Conservation (phyloP, 2,797 vertebrate genomes). For the Acanthis flammea region DNA sequence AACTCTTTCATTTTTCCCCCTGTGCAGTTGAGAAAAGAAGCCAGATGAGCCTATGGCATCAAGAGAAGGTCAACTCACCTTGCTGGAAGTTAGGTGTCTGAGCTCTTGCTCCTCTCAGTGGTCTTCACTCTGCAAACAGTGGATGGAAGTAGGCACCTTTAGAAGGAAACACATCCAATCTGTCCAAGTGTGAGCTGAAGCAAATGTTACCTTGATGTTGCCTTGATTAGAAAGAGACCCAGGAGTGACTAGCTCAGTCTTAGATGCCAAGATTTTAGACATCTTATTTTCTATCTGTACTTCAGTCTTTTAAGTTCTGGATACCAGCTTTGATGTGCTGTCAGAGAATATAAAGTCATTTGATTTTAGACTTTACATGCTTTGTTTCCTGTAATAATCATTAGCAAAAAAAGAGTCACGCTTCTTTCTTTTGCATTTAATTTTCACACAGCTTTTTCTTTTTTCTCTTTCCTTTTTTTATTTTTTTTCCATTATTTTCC, state of each 20-base stretch:
- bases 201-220: background rate
- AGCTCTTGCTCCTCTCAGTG: background rate
- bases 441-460: background rate
- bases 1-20: background rate
- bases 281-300: background rate
- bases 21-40: background rate
- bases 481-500: fast-evolving
- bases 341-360: background rate
- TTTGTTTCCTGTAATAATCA: background rate
- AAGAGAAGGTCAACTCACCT: background rate
- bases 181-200: background rate
- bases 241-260: background rate
- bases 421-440: background rate
- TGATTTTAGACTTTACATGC: background rate
- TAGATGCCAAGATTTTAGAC: background rate
- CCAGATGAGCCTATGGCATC: background rate
- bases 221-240: background rate
- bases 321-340: background rate
- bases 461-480: background rate
- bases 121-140: background rate
- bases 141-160: background rate
- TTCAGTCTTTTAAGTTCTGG: background rate
- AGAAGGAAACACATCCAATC: background rate
- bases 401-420: background rate
- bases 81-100: background rate